Base-by-base conservation (phyloP, 2,797 vertebrate species). In the Sebastes iracundus region DNA sequence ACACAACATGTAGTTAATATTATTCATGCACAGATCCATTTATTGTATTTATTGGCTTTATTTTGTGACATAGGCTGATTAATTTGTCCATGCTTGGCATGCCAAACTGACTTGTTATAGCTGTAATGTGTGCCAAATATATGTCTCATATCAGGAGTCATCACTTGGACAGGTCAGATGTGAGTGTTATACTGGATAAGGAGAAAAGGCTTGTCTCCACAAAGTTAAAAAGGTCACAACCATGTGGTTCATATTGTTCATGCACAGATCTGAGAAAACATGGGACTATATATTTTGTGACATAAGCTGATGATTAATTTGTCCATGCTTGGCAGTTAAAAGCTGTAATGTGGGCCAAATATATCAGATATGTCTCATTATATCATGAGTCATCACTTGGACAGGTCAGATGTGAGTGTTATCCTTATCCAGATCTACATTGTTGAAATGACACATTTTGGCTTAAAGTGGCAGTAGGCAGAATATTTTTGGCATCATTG, bases 151-250 rank as follows among this genome's bases (percentile, higher is more conserved):
- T 35, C 32, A 49, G 20, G 14, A 72, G 10, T 79, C 59, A 58
- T 63, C 13, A 52, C 2, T 64, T 52, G 16, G 2, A 32, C 13
- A 13, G 2, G 14, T 32, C 38, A 46, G 8, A 56, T n/a, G 27
- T n/a, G 22, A 35, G 12, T 30, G 7, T 42, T 53, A 25, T 28
- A 1, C 3, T 82, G 79, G 88, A 81, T 80, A 42, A 72, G 63
- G 27, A 23, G 38, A 4, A 64, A 52, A 59, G 60, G 27, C 66
- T 64, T 63, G 70, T 49, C 49, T 4, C 66, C 32, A 67, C 42
- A 59, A 49, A 53, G 23, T 53, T 2, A 62, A 60, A 58, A 64
- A 38, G 46, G 30, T 64, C 58, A 27, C 12, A 14, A 42, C 16
- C 12, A 6, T 25, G 6, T 2, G 7, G 12, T 60, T 49, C 6